Percentiles rank a stretch among this genome's conserved stretches.
phyloP scores from a whole-genome alignment of 2,888 invertebrate species.

The Tetrapedia diversipes region DNA sequence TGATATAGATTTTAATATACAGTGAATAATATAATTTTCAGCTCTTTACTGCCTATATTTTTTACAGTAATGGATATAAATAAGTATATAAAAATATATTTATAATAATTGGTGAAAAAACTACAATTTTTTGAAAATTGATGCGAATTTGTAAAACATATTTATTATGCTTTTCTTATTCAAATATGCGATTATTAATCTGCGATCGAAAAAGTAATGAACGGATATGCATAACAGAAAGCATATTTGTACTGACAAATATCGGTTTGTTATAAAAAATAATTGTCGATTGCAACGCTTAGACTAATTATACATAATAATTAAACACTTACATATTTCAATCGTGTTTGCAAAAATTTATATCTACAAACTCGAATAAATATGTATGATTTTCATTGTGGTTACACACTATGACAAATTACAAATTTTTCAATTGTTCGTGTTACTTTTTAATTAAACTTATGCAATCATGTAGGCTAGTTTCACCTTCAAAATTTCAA shows the following conservation, averaged over 20 bases:
- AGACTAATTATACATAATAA: slow-evolving; percentile 3
- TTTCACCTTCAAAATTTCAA: slow-evolving; percentile 20
- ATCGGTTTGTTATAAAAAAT: neutral
- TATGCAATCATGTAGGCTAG: neutral
- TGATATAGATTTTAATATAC: slow-evolving; percentile 30
- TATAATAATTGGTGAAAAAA: too few species aligned
- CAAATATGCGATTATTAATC: neutral
- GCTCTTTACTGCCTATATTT: slow-evolving; percentile 17
- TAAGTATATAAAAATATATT: neutral
- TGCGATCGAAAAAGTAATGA: neutral
- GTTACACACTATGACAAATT: neutral
- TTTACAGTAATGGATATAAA: neutral
- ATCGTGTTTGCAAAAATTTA: slow-evolving; percentile 16
- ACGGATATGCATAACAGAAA: neutral
- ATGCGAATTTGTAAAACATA: neutral
- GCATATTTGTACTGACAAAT: neutral
- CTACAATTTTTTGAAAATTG: too few species aligned
- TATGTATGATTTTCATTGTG: neutral
- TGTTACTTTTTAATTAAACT: neutral
- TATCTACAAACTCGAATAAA: neutral
- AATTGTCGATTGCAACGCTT: neutral
- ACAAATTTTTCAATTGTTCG: slow-evolving; percentile 40
- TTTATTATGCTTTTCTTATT: slow-evolving; percentile 5
- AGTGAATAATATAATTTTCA: neutral
- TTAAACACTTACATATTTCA: neutral